Base-by-base conservation (phyloP, 2,888 invertebrate genomes). In the Campopleginae sp. region DNA sequence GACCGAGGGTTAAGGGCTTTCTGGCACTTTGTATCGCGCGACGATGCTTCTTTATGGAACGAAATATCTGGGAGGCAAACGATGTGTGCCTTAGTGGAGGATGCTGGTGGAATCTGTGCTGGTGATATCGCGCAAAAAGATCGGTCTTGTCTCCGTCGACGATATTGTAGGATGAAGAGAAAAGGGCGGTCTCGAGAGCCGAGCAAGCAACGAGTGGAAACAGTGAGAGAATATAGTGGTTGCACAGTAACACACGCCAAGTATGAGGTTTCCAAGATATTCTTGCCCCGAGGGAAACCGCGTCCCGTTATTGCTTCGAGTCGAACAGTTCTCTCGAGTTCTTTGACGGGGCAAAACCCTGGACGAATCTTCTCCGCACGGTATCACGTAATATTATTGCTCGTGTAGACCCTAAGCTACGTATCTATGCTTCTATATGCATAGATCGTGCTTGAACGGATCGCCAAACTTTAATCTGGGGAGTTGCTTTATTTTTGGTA, bases 221-320 rank as follows among this genome's bases (percentile, higher is more conserved):
- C 17, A 75, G 61, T 27, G 8, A 44, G 51, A 12, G 19, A 2
- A 1, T 23, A 38, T 8, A 48, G 74, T 5, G 31, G 44, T 17
- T 27, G 51, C 58, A 71, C n/a, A 23, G 68, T 27, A 70, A 70
- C 70, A 61, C 42, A n/a, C n/a, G 70, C 6, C 3, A 48, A 66
- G 82, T 80, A 68, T 74, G 85, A 85, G 85, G 58, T 85, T 83
- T 76, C 71, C 68, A 61, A 74, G 85, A 80, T 86, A 83, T 85
- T 80, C 84, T 82, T 79, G 86, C 87, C 87, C 77, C 65, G 70
- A 81, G 87, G 84, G 51, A 66, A 31, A 19, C 58, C 78, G 42
- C 77, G 77, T 66, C 71, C 76, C 85, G 85, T 83, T 87, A 87
- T 87, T 87, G 87, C 86, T 84, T 86, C 85, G 74, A 85, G 82